Base-by-base conservation (phyloP, 2,888 invertebrate genomes). In the Dynastes maya region DNA sequence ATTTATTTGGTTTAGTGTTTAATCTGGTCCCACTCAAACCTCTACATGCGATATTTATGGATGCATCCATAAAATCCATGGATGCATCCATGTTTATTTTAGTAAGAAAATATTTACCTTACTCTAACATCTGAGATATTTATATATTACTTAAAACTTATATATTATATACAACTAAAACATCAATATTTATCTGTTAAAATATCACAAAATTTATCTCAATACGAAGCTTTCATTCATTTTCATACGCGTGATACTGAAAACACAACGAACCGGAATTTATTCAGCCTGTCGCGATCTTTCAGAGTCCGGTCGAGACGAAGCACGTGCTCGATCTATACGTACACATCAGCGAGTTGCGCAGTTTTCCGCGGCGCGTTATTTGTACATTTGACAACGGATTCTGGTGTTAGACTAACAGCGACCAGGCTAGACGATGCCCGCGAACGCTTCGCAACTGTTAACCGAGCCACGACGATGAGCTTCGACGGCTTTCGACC, bases 391-490 rank as follows among this genome's bases (percentile, higher is more conserved):
- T 63, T 51, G 9, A 16, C 78, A 64, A 53, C 78, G 61, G 61
- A 63, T 40, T 78, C 78, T 78, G 40, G 71, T 63, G 72, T 78
- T 78, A 78, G 72, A 78, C 78, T 78, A 78, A 78, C 78, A 5
- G 22, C 22, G 49, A 37, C 45, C 32, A 32, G 78, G 29, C 55
- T 16, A 22, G 55, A 27, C 45, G 45, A 45, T 45, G 11, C 45
- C 45, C 9, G 45, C 45, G 45, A 32, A 32, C 68, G 81, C 80
- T 77, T 78, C 71, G 81, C 81, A 82, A 81, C 80, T 80, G 81
- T 81, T 80, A 63, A 71, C 79, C 82, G 82, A 81, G 58, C 75
- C 76, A 76, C 70, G 78, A 79, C 82, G 81, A 82, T 75, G 32
- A 76, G 75, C 71, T 77, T 80, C 81, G 81, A 74, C 68, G 55